A percentile compares a stretch with the other conserved stretches of the same genome.
These are phyloP conservation scores for Tetrax tetrax DNA, from an alignment of 2,113 vertebrate genomes.

Conservation along the genomic window DNA sequence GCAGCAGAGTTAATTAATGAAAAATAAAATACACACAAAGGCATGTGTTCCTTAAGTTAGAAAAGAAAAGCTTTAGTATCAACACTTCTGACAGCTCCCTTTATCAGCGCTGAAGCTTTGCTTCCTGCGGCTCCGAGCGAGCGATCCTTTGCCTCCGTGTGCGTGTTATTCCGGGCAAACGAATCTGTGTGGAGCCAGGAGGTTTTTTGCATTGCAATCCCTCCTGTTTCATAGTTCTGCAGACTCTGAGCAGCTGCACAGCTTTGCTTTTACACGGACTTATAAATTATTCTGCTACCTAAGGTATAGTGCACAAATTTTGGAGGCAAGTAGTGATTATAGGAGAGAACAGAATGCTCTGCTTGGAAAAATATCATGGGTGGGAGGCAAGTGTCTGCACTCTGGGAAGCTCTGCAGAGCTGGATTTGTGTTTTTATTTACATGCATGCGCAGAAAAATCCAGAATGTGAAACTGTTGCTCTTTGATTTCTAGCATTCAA, in stretches of 20 bases:
- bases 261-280: not conserved
- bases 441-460: not conserved
- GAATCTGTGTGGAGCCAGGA: not conserved
- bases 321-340: not conserved
- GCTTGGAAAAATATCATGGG: not conserved
- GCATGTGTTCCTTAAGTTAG: not conserved
- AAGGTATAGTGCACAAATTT: not conserved
- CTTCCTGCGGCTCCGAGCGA: slow-evolving; percentile 1
- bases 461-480: not conserved
- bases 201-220: not conserved
- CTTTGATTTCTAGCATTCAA: not conserved
- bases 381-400: not conserved
- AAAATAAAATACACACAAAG: not conserved
- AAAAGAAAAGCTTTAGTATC: not conserved
- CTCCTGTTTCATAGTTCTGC: not conserved
- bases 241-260: not conserved
- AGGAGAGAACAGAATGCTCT: not conserved
- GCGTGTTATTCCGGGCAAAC: not conserved
- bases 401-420: not conserved
- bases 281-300: not conserved
- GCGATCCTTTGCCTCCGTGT: not conserved
- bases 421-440: not conserved
- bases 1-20: not conserved
- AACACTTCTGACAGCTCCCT: slow-evolving; percentile 48
- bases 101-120: not conserved